Evolutionary conservation across 2,113 vertebrate genomes (phyloP).

Genomic region (Perca flavescens): DNA sequence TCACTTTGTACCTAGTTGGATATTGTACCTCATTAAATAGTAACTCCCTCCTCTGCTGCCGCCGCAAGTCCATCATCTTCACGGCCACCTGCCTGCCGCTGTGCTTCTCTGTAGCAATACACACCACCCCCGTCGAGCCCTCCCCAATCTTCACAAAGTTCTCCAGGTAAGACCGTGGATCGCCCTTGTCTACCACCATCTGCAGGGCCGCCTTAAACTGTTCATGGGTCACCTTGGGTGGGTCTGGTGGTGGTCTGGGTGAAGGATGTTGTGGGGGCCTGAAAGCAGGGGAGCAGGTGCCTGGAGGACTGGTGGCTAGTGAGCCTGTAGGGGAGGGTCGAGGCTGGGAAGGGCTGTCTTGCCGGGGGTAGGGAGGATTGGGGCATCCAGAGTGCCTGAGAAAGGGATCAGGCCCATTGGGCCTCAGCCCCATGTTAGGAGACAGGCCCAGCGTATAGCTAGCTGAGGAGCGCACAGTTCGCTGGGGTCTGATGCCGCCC

Average conservation of each 20-base stretch:
- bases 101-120: slow-evolving; percentile 95
- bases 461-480: slow-evolving; percentile 82
- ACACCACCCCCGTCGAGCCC: slow-evolving; percentile 97
- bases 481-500: slow-evolving; percentile 78
- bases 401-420: slow-evolving; percentile 80
- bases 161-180: slow-evolving; percentile 93
- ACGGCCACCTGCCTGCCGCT: slow-evolving; percentile 95
- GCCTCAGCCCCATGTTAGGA: slow-evolving; percentile 83
- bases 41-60: slow-evolving; percentile 96
- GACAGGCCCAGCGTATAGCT: slow-evolving; percentile 87
- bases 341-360: slow-evolving; percentile 87
- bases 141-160: slow-evolving; percentile 98
- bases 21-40: slow-evolving; percentile 95
- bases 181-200: slow-evolving; percentile 98
- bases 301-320: slow-evolving; percentile 90
- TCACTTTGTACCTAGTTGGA: neutral
- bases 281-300: slow-evolving; percentile 92
- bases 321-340: slow-evolving; percentile 93
- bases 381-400: slow-evolving; percentile 83
- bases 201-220: slow-evolving; percentile 98
- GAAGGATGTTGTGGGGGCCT: slow-evolving; percentile 88
- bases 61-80: slow-evolving; percentile 98
- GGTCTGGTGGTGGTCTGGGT: slow-evolving; percentile 86
- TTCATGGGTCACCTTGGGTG: slow-evolving; percentile 93
- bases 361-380: slow-evolving; percentile 80